Evolutionary conservation across 1,140 invertebrate genomes (phyloP).

Genomic region (Calliopsis andreniformis): DNA sequence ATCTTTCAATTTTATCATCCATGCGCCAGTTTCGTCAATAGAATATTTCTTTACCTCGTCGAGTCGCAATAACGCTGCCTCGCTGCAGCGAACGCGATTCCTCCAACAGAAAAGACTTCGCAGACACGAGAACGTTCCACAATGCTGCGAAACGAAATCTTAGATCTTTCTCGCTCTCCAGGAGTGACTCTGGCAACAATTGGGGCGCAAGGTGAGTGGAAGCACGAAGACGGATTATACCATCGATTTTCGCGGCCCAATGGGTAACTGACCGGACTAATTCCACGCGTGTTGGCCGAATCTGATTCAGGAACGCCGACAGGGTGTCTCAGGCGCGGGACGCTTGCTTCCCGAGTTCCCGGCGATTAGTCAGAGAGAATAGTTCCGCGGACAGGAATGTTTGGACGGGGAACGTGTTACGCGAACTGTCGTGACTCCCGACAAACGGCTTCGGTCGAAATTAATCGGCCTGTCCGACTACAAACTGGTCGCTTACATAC

Average conservation of each 20-base stretch:
- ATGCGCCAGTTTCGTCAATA: slow-evolving; percentile 13
- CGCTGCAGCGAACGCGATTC: background rate
- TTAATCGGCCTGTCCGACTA: slow-evolving; percentile 53
- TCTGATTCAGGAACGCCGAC: slow-evolving; percentile 33
- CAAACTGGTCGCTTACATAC: slow-evolving; percentile 9
- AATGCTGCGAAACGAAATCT: background rate
- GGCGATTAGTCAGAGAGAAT: slow-evolving; percentile 50
- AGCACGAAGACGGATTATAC: slow-evolving; percentile 16
- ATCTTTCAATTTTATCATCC: background rate
- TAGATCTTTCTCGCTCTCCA: background rate
- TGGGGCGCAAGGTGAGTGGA: slow-evolving; percentile 10
- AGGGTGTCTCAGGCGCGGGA: slow-evolving; percentile 20
- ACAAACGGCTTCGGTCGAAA: slow-evolving; percentile 48
- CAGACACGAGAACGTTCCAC: background rate
- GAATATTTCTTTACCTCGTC: slow-evolving; percentile 16
- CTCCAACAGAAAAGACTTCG: slow-evolving; percentile 14
- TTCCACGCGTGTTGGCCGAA: slow-evolving; percentile 45
- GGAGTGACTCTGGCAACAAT: background rate
- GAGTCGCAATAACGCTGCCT: slow-evolving; percentile 6
- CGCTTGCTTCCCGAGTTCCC: slow-evolving; percentile 26
- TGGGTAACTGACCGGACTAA: slow-evolving; percentile 43
- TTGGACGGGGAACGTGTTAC: slow-evolving; percentile 42
- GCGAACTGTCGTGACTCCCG: slow-evolving; percentile 48
- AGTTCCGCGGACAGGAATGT: slow-evolving; percentile 36
- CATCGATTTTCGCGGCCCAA: slow-evolving; percentile 29